phyloP scores from a whole-genome alignment of 92 coral and sea anemone genomes.

The Chrysogorgia sp. region DNA sequence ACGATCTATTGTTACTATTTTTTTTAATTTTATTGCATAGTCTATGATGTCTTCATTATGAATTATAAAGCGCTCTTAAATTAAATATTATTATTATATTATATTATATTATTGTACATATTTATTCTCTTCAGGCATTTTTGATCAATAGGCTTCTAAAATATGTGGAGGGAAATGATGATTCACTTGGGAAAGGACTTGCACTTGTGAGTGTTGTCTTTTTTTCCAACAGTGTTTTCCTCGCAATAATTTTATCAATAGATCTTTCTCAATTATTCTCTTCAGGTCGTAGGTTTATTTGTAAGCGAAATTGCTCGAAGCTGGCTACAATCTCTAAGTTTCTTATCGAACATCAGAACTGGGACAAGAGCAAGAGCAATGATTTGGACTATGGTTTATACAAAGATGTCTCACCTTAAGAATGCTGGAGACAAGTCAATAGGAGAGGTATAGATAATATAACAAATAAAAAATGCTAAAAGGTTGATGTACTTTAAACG shows the following conservation, averaged over 20 bases:
- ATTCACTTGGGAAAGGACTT: conserved; percentile 53
- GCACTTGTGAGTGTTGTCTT: conserved; percentile 21
- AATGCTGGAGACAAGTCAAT: conserved; percentile 93
- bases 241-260: neutral
- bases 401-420: conserved; percentile 75
- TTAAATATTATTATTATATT: neutral
- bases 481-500: no score
- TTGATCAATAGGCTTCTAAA: conserved; percentile 73
- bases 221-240: neutral
- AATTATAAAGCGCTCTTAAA: no score
- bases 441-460: conserved; percentile 70
- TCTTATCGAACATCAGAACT: conserved; percentile 81
- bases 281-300: conserved; percentile 75
- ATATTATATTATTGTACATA: no score
- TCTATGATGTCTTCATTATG: no score
- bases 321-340: conserved; percentile 72
- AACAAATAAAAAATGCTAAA: neutral
- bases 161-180: conserved; percentile 71
- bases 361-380: conserved; percentile 79
- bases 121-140: conserved; percentile 63
- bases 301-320: conserved; percentile 69
- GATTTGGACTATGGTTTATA: conserved; percentile 77
- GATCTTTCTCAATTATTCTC: neutral
- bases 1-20: no score
- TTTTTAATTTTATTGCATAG: no score